Percentiles rank a stretch among this genome's conserved stretches.
phyloP scores from a whole-genome alignment of 1,140 invertebrate genomes.

The Drosophila repleta region DNA sequence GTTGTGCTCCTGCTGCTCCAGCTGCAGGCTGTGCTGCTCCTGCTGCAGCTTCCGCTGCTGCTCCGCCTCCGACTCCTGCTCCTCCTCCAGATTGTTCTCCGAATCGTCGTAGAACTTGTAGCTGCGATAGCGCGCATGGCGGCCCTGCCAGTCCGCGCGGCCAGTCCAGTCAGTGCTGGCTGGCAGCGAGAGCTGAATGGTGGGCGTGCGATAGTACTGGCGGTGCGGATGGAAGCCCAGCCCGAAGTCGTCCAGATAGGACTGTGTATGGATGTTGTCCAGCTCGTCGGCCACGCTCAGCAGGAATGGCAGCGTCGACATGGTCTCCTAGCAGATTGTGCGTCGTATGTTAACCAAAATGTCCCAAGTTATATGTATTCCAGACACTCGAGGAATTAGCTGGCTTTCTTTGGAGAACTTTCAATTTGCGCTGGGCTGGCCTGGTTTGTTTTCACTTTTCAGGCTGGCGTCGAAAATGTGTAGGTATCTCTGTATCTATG shows the following conservation, averaged over 20 bases:
- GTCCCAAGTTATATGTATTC: background rate
- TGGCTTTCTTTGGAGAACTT: slow-evolving; percentile 12
- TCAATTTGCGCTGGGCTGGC: slow-evolving; percentile 12
- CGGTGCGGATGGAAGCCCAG: slow-evolving; percentile 83
- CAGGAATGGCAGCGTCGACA: slow-evolving; percentile 81
- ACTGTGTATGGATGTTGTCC: slow-evolving; percentile 81
- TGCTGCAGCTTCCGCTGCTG: slow-evolving; percentile 17
- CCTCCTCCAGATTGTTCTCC: slow-evolving; percentile 73
- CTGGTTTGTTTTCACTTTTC: slow-evolving; percentile 60
- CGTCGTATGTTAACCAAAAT: slow-evolving; percentile 24
- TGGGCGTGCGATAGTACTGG: slow-evolving; percentile 78
- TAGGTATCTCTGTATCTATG: slow-evolving; percentile 64
- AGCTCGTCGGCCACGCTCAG: slow-evolving; percentile 82
- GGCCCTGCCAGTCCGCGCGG: slow-evolving; percentile 48
- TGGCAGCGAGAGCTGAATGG: slow-evolving; percentile 78
- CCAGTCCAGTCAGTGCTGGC: slow-evolving; percentile 79
- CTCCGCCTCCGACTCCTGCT: slow-evolving; percentile 32
- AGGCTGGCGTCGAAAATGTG: slow-evolving; percentile 35
- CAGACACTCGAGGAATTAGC: slow-evolving; percentile 5
- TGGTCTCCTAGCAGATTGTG: slow-evolving; percentile 51
- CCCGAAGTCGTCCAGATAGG: slow-evolving; percentile 81
- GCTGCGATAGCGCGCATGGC: slow-evolving; percentile 66
- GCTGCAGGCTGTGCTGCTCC: slow-evolving; percentile 19
- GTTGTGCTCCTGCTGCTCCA: slow-evolving; percentile 9
- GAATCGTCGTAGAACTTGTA: slow-evolving; percentile 74